Percentiles rank a stretch among this genome's conserved stretches.
Evolutionary conservation across 2,797 vertebrate genomes (phyloP).

Genomic region (Myotis findleyi): DNA sequence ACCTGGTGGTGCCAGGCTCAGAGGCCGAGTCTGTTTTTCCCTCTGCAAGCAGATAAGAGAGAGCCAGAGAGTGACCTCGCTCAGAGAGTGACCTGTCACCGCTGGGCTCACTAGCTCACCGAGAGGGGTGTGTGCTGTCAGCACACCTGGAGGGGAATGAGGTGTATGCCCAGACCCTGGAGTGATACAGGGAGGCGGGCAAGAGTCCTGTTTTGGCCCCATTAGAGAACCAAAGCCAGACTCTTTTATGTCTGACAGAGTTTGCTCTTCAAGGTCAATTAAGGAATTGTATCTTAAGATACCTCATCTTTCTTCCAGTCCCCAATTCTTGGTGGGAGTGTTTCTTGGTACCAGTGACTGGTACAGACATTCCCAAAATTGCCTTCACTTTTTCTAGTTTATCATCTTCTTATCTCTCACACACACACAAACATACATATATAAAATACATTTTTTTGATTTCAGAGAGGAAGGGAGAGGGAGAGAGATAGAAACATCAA

Average conservation of each 20-base stretch:
- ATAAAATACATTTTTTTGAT: too few species aligned
- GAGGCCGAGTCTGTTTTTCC: conserved; percentile 54
- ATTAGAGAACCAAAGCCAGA: conserved; percentile 7
- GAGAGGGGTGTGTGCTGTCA: not conserved
- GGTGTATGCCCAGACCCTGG: not conserved
- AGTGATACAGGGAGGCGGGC: not conserved
- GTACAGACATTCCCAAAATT: not conserved
- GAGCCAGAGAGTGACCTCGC: not conserved
- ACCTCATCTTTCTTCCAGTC: not conserved
- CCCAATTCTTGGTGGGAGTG: not conserved
- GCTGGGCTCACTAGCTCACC: not conserved
- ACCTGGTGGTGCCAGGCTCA: conserved; percentile 80
- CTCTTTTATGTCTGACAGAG: not conserved
- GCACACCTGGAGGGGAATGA: conserved; percentile 31
- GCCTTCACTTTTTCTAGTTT: not conserved
- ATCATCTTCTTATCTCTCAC: not conserved
- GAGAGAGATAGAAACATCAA: too few species aligned
- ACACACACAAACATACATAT: too few species aligned
- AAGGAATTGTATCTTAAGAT: not conserved
- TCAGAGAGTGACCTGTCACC: conserved; percentile 41
- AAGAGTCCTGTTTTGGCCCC: not conserved
- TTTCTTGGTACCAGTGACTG: conserved; percentile 4
- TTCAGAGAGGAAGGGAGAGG: too few species aligned
- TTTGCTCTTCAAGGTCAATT: not conserved
- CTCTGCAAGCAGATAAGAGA: not conserved